These are phyloP conservation scores for Synanthedon andrenaeformis DNA, from an alignment of 2,888 invertebrate species.

Conservation along the genomic window DNA sequence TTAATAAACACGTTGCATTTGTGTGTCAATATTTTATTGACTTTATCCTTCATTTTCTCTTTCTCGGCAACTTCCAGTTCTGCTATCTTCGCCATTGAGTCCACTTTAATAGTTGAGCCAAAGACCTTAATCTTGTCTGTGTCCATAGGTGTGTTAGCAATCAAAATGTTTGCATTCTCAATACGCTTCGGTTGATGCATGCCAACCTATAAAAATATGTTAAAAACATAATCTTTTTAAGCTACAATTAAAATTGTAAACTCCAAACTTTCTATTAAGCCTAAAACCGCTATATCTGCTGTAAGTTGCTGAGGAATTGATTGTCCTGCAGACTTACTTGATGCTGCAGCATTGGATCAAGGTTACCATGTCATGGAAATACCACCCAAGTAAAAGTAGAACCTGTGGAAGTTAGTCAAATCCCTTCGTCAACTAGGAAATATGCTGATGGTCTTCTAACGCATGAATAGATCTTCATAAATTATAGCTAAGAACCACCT, in stretches of 20 bases:
- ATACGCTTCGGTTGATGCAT: constrained; percentile 96
- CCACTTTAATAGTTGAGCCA: constrained; percentile 93
- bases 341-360: no score
- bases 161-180: constrained; percentile 95
- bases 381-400: no score
- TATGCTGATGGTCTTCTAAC: no score
- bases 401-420: no score
- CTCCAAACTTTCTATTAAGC: no score
- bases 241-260: neutral
- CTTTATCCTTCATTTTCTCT: constrained; percentile 99
- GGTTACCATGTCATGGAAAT: no score
- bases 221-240: neutral
- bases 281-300: no score
- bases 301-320: no score
- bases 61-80: constrained; percentile 98
- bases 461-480: no score
- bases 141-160: constrained; percentile 99
- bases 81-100: constrained; percentile 95
- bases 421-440: no score
- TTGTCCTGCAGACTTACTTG: no score
- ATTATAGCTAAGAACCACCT: no score
- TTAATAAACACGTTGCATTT: constrained; percentile 98
- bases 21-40: constrained; percentile 93
- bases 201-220: constrained; percentile 72
- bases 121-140: constrained; percentile 99